A percentile compares a stretch with the other conserved stretches of the same genome.
Evolutionary conservation across 2,113 vertebrate genomes (phyloP).

Genomic region (Malurus cyaneus): DNA sequence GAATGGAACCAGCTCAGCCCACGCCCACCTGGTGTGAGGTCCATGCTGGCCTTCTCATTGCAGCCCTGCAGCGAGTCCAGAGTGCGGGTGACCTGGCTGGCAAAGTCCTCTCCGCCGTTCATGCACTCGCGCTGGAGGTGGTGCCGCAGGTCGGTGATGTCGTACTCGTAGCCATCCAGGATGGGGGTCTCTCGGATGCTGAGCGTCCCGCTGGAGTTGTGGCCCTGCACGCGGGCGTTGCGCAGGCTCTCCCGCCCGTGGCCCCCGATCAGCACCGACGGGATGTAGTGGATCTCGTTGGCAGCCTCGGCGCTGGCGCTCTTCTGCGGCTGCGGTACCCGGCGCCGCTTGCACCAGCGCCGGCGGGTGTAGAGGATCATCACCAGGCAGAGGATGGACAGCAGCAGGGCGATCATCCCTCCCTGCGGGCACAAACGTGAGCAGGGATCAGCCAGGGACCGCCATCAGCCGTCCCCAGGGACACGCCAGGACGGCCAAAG

Average conservation of each 20-base stretch:
- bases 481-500: neutral
- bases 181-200: conserved; percentile 98
- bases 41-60: conserved; percentile 93
- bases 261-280: conserved; percentile 93
- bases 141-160: conserved; percentile 95
- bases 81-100: conserved; percentile 95
- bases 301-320: conserved; percentile 95
- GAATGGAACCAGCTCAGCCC: too few species aligned
- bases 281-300: conserved; percentile 99
- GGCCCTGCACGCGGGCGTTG: conserved; percentile 92
- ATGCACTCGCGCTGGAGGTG: conserved; percentile 97
- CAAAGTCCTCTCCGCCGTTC: conserved; percentile 95
- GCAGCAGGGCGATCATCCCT: conserved; percentile 95
- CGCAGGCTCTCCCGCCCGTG: conserved; percentile 95
- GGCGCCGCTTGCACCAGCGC: conserved; percentile 95
- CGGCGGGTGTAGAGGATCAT: conserved; percentile 96
- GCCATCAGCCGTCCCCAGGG: rapidly evolving
- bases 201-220: conserved; percentile 93
- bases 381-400: conserved; percentile 95
- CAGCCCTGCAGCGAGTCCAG: conserved; percentile 95
- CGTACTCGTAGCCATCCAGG: conserved; percentile 96
- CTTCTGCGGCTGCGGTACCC: conserved; percentile 97
- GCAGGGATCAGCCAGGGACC: neutral
- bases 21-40: conserved; percentile 89
- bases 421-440: conserved; percentile 73